phyloP scores from a whole-genome alignment of 2,797 vertebrate species.

The Schizopygopsis pylzovi region DNA sequence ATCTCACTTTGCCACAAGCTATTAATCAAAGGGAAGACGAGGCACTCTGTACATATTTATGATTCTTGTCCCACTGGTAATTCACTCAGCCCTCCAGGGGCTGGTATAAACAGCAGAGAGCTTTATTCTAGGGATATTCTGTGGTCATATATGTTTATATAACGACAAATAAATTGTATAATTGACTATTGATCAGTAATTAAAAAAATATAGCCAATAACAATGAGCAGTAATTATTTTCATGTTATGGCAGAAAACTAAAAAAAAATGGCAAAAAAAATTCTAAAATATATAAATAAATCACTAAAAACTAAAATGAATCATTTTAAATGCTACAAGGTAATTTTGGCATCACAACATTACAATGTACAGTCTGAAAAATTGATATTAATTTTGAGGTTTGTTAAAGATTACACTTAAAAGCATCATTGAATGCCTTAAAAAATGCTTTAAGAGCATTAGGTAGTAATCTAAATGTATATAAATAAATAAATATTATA shows the following conservation, averaged over 20 bases:
- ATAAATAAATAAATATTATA: too few relatives aligned
- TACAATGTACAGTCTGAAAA: background rate
- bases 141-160: background rate
- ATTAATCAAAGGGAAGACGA: constrained; percentile 12
- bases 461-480: too few relatives aligned
- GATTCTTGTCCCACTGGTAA: constrained; percentile 14
- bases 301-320: too few relatives aligned
- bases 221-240: background rate
- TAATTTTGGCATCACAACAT: background rate
- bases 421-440: too few relatives aligned
- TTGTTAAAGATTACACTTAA: background rate
- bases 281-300: too few relatives aligned
- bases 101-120: background rate
- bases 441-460: too few relatives aligned
- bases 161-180: background rate
- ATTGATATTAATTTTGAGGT: background rate
- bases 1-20: constrained; percentile 14
- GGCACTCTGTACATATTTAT: constrained; percentile 1
- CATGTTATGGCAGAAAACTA: background rate
- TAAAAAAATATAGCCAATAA: background rate
- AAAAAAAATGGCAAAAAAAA: too few relatives aligned
- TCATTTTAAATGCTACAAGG: too few relatives aligned
- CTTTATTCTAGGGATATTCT: background rate
- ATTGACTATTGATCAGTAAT: background rate
- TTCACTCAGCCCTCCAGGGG: background rate